Conservation (phyloP, 2,888 invertebrate genomes). For the Bellardia pandia region DNA sequence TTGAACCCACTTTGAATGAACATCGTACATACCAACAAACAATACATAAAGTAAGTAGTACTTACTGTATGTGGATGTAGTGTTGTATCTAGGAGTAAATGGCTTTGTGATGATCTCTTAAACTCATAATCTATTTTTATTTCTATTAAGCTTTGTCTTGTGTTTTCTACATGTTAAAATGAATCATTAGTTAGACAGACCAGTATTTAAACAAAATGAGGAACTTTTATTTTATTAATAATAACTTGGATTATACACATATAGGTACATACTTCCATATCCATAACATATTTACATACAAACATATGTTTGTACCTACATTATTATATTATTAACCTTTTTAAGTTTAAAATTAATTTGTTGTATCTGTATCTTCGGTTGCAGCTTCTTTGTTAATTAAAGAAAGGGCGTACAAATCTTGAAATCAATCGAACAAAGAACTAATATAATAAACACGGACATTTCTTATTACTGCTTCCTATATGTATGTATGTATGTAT, state of each 20-base stretch:
- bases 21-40: neutral
- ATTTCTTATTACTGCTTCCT: too few species aligned
- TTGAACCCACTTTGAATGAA: slow-evolving; percentile 27
- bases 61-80: neutral
- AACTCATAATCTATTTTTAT: slow-evolving; percentile 12
- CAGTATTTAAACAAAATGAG: neutral
- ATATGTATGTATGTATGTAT: too few species aligned
- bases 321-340: too few species aligned
- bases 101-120: slow-evolving; percentile 15
- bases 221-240: neutral
- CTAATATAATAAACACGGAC: too few species aligned
- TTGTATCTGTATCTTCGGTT: too few species aligned
- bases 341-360: too few species aligned
- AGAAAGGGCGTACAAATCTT: too few species aligned
- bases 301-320: neutral
- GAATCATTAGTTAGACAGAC: neutral
- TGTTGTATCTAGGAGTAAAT: slow-evolving; percentile 10
- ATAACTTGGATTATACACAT: too few species aligned
- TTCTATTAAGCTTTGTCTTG: slow-evolving; percentile 4
- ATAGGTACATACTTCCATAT: too few species aligned
- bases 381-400: too few species aligned
- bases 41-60: neutral
- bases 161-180: neutral
- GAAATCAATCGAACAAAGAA: too few species aligned
- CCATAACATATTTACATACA: neutral